Conservation (phyloP, 1,140 invertebrate species). For the Elysia chlorotica region DNA sequence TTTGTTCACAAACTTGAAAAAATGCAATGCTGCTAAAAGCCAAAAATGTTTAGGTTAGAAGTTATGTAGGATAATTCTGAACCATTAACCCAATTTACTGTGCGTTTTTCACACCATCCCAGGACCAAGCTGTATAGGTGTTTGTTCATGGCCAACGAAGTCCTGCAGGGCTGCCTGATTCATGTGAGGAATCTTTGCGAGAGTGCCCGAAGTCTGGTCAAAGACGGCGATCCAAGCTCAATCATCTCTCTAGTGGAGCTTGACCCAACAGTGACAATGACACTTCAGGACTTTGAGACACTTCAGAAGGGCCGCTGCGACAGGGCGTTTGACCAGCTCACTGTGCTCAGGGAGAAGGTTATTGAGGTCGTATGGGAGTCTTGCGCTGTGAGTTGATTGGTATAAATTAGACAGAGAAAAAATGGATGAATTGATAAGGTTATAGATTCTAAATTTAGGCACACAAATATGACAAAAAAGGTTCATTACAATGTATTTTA, state of each 20-base stretch:
- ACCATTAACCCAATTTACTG: too few relatives aligned
- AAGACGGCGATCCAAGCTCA: constrained; percentile 40
- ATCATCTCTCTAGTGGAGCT: constrained; percentile 50
- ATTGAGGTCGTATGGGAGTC: constrained; percentile 59
- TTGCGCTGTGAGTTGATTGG: constrained; percentile 51
- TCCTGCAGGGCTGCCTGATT: constrained; percentile 57
- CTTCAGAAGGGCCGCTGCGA: constrained; percentile 44
- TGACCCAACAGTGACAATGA: constrained; percentile 43
- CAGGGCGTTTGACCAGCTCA: constrained; percentile 43
- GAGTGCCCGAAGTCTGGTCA: constrained; percentile 45
- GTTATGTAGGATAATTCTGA: too few relatives aligned
- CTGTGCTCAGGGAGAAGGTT: constrained; percentile 46
- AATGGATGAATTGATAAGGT: too few relatives aligned
- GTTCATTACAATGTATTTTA: too few relatives aligned
- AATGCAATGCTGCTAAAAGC: too few relatives aligned
- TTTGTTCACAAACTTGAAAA: too few relatives aligned
- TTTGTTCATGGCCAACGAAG: constrained; percentile 59
- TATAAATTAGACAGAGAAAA: too few relatives aligned
- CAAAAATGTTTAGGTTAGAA: too few relatives aligned
- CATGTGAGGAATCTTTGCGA: constrained; percentile 57
- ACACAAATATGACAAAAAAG: too few relatives aligned
- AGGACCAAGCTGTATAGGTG: constrained; percentile 46
- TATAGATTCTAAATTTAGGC: background rate
- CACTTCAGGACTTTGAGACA: constrained; percentile 51
- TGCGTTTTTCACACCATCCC: too few relatives aligned